Percentiles rank a stretch among this genome's conserved stretches.
Conservation (phyloP, 2,797 vertebrate genomes). For the Phylloscopus collybita region DNA sequence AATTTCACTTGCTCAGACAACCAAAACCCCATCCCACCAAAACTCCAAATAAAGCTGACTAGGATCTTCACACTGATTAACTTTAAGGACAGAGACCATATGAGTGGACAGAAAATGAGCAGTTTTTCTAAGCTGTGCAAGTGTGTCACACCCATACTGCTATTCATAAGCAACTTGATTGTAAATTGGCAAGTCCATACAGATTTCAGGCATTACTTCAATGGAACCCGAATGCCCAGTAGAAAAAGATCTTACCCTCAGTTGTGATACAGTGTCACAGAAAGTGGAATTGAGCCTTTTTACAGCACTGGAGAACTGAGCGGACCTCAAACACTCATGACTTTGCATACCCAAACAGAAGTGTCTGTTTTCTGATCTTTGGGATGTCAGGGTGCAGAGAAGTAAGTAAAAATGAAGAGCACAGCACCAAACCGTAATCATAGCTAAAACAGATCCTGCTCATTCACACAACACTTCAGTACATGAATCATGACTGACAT, state of each 20-base stretch:
- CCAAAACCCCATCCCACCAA: background rate
- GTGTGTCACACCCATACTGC: background rate
- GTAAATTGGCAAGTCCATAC: background rate
- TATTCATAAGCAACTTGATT: background rate
- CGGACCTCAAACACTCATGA: background rate
- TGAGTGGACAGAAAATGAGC: background rate
- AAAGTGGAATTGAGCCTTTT: background rate
- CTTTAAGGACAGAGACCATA: background rate
- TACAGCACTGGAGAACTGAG: background rate
- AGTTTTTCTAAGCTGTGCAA: background rate
- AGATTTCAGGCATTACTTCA: background rate
- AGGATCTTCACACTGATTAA: background rate
- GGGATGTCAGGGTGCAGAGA: background rate
- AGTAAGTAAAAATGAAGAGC: background rate
- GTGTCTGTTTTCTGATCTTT: background rate
- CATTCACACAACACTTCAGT: background rate
- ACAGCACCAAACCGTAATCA: background rate
- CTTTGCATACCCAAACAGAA: background rate
- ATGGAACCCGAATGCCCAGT: background rate
- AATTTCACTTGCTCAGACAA: background rate
- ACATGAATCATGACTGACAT: background rate
- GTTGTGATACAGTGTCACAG: background rate
- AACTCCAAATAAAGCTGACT: background rate
- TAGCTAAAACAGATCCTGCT: background rate
- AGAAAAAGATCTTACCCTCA: background rate